Evolutionary conservation across 1,140 invertebrate genomes (phyloP).

Genomic region (Atopsyche davidsoni): DNA sequence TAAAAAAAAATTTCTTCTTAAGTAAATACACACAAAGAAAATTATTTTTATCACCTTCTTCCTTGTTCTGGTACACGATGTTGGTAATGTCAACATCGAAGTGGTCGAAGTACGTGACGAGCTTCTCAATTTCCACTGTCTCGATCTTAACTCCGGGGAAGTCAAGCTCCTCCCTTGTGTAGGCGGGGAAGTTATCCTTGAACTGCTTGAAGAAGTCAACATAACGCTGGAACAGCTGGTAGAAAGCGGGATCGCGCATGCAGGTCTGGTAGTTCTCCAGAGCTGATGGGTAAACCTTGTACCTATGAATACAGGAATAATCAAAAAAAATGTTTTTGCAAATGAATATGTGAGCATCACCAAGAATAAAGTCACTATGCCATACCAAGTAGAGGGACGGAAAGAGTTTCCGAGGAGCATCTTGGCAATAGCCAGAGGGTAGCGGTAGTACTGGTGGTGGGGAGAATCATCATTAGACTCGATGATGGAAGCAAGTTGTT

Average conservation of each 20-base stretch:
- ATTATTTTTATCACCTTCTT: too few species aligned
- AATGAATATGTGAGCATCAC: background rate
- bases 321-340: background rate
- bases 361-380: background rate
- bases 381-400: constrained; percentile 21
- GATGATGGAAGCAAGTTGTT: constrained; percentile 60
- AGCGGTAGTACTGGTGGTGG: constrained; percentile 59
- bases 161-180: constrained; percentile 50
- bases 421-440: constrained; percentile 50
- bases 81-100: constrained; percentile 51
- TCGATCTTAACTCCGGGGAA: constrained; percentile 57
- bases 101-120: constrained; percentile 57
- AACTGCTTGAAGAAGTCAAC: constrained; percentile 51
- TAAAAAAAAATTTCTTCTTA: too few species aligned
- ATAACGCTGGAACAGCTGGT: constrained; percentile 57
- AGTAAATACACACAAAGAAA: too few species aligned
- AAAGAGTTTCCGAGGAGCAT: constrained; percentile 51
- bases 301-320: constrained; percentile 13
- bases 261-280: constrained; percentile 53
- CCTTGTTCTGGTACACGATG: constrained; percentile 35
- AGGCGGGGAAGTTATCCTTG: constrained; percentile 47
- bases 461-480: constrained; percentile 60
- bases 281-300: constrained; percentile 43
- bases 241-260: constrained; percentile 61
- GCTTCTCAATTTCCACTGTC: constrained; percentile 53